Percentiles rank a stretch among this genome's conserved stretches.
Evolutionary conservation across 2,113 vertebrate genomes (phyloP).

Genomic region (Dryoscopus gambensis): DNA sequence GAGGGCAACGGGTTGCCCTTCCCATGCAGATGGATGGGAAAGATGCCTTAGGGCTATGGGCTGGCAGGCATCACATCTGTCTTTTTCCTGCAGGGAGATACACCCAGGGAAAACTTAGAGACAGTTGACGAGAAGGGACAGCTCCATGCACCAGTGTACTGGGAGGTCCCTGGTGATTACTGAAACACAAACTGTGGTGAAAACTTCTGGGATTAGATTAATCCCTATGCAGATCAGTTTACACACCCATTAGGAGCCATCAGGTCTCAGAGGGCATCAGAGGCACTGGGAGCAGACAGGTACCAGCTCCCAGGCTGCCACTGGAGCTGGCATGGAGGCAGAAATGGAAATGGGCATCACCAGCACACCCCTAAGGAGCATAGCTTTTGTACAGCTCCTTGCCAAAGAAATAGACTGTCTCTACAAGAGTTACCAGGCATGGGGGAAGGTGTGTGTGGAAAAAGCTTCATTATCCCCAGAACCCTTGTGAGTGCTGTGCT

Average conservation of each 20-base stretch:
- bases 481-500: not conserved
- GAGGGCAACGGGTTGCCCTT: not conserved
- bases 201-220: not conserved
- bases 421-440: not conserved
- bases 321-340: rapidly evolving
- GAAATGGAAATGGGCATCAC: not conserved
- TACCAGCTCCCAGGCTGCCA: not conserved
- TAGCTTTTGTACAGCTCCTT: not conserved
- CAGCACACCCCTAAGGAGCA: not conserved
- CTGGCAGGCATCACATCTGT: not conserved
- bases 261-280: not conserved
- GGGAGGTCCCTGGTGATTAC: not conserved
- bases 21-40: not conserved
- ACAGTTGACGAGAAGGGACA: not conserved
- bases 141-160: not conserved
- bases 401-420: not conserved
- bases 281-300: not conserved
- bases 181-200: not conserved
- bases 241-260: not conserved
- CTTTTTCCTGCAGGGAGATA: not conserved
- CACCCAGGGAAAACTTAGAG: not conserved
- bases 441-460: rapidly evolving
- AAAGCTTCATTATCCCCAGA: not conserved
- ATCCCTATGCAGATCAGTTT: not conserved
- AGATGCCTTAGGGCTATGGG: not conserved